Evolutionary conservation across 2,113 vertebrate species (phyloP).

Genomic region (Ciconia boyciana): DNA sequence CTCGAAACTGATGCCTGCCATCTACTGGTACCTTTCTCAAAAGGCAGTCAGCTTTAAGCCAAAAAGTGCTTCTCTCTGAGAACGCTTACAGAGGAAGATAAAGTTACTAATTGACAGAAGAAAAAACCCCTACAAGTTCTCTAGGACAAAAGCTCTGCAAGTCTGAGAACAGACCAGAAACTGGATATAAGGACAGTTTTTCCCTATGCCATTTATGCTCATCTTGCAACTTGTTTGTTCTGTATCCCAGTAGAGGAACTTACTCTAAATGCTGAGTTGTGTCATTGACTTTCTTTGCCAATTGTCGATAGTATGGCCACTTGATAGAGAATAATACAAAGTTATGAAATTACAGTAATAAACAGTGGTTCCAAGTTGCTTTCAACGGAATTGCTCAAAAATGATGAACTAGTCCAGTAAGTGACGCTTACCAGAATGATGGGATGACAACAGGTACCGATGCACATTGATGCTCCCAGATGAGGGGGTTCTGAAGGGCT

Average conservation of each 20-base stretch:
- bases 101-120: neutral
- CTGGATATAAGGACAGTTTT: neutral
- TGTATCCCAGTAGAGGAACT: neutral
- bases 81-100: neutral
- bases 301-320: accelerated
- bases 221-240: neutral
- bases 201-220: accelerated
- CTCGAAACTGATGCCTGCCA: slow-evolving; percentile 19
- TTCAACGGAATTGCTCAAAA: neutral
- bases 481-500: neutral
- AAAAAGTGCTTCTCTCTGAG: neutral
- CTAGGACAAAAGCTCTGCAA: neutral
- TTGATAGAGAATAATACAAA: neutral
- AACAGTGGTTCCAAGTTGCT: neutral
- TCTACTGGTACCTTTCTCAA: slow-evolving; percentile 25
- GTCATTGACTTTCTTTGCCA: neutral
- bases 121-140: neutral
- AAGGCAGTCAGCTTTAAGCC: neutral
- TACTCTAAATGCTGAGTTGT: neutral
- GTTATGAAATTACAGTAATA: neutral
- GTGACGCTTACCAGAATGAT: neutral
- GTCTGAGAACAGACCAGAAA: neutral
- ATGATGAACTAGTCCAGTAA: neutral
- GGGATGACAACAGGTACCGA: neutral
- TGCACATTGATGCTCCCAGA: neutral